Conservation (phyloP, 2,113 vertebrate genomes). For the Paramormyrops kingsleyae region DNA sequence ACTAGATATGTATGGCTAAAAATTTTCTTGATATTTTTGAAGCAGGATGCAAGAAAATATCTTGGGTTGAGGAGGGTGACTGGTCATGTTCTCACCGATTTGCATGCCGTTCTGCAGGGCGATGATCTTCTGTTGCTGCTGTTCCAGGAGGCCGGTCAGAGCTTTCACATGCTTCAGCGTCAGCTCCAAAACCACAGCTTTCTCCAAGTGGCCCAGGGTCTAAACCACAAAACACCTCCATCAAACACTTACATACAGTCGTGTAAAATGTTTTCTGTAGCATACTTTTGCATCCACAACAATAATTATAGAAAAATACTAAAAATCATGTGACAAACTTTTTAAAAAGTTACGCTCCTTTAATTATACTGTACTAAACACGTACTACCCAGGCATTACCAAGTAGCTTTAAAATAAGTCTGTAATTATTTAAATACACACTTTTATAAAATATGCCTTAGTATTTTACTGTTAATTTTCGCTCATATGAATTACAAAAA, state of each 20-base stretch:
- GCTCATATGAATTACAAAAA: neutral
- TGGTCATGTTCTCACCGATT: conserved; percentile 63
- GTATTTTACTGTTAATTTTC: neutral
- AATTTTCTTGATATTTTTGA: neutral
- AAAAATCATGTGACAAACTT: neutral
- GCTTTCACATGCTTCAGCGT: conserved; percentile 94
- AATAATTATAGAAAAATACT: neutral
- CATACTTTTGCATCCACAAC: neutral
- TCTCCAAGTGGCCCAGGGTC: conserved; percentile 97
- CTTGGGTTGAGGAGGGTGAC: neutral
- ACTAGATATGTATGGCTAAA: neutral
- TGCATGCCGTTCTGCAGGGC: conserved; percentile 82
- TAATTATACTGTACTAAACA: neutral
- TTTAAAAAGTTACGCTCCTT: neutral
- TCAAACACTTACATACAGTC: conserved; percentile 31
- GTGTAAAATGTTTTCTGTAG: neutral
- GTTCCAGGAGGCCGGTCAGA: conserved; percentile 81
- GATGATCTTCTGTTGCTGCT: conserved; percentile 91
- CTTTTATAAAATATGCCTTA: neutral
- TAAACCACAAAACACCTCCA: conserved; percentile 63
- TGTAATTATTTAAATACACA: neutral
- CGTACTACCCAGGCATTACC: neutral
- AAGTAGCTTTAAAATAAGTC: neutral
- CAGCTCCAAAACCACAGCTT: conserved; percentile 95
- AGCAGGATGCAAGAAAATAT: neutral